phyloP scores from a whole-genome alignment of 2,797 vertebrate genomes.

The Hypotaenidia philippensis region DNA sequence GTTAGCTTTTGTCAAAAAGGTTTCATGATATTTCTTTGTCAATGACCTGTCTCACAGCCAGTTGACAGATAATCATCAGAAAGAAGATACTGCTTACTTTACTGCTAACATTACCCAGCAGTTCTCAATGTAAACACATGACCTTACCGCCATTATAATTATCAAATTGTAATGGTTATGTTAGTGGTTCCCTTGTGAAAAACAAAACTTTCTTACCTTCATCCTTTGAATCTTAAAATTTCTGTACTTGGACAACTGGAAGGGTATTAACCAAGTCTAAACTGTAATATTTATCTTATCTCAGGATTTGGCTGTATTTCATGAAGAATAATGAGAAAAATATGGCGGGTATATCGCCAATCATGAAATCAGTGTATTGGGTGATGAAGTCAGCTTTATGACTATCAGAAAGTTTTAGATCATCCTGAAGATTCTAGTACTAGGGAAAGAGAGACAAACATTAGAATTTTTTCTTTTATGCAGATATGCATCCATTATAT shows the following conservation, averaged over 20 bases:
- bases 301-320: not conserved
- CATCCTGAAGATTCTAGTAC: not conserved
- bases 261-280: not conserved
- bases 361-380: not conserved
- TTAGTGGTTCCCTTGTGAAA: not conserved
- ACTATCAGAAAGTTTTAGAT: not conserved
- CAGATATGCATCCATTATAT: not conserved
- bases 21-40: not conserved
- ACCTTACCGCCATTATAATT: not conserved
- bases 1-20: not conserved
- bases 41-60: not conserved
- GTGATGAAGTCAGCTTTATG: not conserved
- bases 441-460: not conserved
- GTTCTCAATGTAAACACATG: not conserved
- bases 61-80: not conserved
- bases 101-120: not conserved
- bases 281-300: not conserved
- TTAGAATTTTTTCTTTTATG: not conserved
- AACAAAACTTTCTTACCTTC: not conserved
- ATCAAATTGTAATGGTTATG: not conserved
- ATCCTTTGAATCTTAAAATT: not conserved
- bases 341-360: not conserved
- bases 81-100: not conserved
- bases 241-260: not conserved
- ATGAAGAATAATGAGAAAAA: not conserved